Percentiles rank a stretch among this genome's conserved stretches.
phyloP scores from a whole-genome alignment of 2,797 vertebrate genomes.

The Intellagama lesueurii region DNA sequence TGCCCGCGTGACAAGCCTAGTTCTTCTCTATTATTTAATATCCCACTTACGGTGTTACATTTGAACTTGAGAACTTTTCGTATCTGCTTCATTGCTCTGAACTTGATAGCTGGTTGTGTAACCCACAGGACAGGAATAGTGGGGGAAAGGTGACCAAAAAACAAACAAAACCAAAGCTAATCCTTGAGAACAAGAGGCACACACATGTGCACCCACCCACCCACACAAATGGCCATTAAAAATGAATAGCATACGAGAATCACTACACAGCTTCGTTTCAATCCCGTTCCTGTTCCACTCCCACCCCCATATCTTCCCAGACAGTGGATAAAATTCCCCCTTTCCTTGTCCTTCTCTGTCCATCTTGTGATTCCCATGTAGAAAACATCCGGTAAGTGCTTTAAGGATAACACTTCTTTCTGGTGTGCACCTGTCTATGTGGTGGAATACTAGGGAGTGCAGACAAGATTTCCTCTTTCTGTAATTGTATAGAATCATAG shows the following conservation, averaged over 20 bases:
- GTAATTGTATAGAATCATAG: no score
- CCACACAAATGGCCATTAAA: neutral
- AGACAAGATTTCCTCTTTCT: neutral
- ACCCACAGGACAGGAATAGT: conserved; percentile 26
- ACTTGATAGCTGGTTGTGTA: conserved; percentile 63
- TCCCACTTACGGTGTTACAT: conserved; percentile 51
- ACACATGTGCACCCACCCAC: no score
- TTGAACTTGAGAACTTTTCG: conserved; percentile 71
- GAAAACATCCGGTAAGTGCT: neutral
- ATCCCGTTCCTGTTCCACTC: neutral
- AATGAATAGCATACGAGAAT: neutral
- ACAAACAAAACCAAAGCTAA: neutral
- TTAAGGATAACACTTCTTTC: neutral
- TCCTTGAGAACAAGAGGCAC: neutral
- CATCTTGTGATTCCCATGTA: neutral
- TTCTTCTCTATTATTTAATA: conserved; percentile 78
- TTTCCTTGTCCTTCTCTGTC: neutral
- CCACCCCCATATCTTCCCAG: neutral
- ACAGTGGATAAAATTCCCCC: neutral
- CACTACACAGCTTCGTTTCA: neutral
- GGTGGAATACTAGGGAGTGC: neutral
- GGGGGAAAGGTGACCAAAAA: no score
- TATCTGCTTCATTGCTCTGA: conserved; percentile 55
- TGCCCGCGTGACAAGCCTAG: conserved; percentile 47
- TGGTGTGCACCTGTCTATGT: neutral